Evolutionary conservation across 2,113 vertebrate genomes (phyloP).

Genomic region (Hucho hucho): DNA sequence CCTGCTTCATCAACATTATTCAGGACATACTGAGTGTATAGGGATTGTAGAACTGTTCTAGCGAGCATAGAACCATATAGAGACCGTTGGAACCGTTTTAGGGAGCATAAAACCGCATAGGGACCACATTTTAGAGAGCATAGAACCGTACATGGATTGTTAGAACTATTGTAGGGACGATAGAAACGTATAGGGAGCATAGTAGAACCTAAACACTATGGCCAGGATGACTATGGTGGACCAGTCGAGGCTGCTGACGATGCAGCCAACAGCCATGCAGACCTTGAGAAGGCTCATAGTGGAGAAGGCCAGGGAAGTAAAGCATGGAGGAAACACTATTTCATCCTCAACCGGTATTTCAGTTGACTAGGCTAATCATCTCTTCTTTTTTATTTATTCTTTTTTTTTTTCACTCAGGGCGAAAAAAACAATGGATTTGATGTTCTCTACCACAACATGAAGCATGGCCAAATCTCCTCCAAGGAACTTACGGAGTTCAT

Average conservation of each 20-base stretch:
- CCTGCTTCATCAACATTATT: no score
- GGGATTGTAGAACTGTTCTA: no score
- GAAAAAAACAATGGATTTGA: slow-evolving; percentile 98
- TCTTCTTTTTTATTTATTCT: not conserved
- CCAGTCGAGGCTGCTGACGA: slow-evolving; percentile 50
- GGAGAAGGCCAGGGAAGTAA: slow-evolving; percentile 55
- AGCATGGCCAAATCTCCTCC: slow-evolving; percentile 94
- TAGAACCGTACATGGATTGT: no score
- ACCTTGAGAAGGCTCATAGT: slow-evolving; percentile 44
- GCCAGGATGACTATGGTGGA: slow-evolving; percentile 61
- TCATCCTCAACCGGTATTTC: not conserved
- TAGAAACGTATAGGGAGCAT: not conserved
- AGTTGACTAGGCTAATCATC: no score
- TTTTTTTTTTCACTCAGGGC: slow-evolving; percentile 74
- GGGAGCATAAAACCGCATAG: not conserved
- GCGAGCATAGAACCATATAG: no score
- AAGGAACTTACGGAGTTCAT: slow-evolving; percentile 97
- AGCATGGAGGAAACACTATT: not conserved
- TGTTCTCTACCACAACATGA: slow-evolving; percentile 98
- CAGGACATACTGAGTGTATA: no score
- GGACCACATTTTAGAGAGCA: no score
- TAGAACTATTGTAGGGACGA: not conserved
- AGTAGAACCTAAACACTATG: slow-evolving; percentile 44
- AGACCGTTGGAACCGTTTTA: no score
- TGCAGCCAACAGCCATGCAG: slow-evolving; percentile 56